These are phyloP conservation scores for Oryctolagus cuniculus DNA, from an alignment of 2,113 vertebrate species.

Conservation along the genomic window mOryCun1.1 NC_091441.1:42362501-42363000, in stretches of 20 bases:
- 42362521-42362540: not conserved
- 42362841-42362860: not conserved
- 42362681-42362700: not conserved
- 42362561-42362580: not conserved
- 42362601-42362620: not conserved
- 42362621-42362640: not conserved
- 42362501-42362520: constrained; percentile 12
- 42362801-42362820: not conserved
- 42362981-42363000: not conserved
- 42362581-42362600: too few relatives aligned
- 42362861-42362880: not conserved
- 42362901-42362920: not conserved
- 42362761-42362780: not conserved
- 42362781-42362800: not conserved
- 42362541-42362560: not conserved
- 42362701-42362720: not conserved
- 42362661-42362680: not conserved
- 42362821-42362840: not conserved
- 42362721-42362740: not conserved
- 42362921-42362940: not conserved
- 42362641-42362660: not conserved
- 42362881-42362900: not conserved
- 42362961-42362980: not conserved
- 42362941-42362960: not conserved
- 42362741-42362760: not conserved